Base-by-base conservation (phyloP, 2,888 invertebrate species). In the Microdon myrmicae region DNA sequence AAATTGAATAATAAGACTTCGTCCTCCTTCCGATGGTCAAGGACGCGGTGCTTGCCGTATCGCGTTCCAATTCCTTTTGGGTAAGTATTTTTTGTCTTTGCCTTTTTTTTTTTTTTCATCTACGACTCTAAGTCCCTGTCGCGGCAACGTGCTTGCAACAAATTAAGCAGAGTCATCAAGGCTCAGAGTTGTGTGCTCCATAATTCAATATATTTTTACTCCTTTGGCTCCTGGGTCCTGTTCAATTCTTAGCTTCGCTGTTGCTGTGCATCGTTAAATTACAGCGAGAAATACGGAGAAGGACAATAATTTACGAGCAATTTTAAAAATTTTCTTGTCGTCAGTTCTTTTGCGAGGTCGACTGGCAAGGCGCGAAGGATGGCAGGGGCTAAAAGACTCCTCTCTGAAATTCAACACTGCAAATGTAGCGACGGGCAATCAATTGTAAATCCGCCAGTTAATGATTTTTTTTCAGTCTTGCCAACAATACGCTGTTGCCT, bases 291-390 rank as follows among this genome's bases (percentile, higher is more conserved):
- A 34, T 22, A 43, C 26, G 28, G 16, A n/a, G 10, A 22, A 28
- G 48, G 41, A 56, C 56, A 45, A 37, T 51, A 45, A 64, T 64
- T 64, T 58, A 43, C 43, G 51, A 58, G 43, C 47, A 37, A 53
- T 47, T 64, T 51, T 64, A 56, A 58, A 61, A 55, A 45, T 58
- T 56, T 53, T 58, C n/a, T 35, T 37, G 26, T 23, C 43, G 25
- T 31, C 12, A n/a, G 3, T 31, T 17, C 28, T 6, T 16, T 20
- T 43, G 14, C 31, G 16, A 31, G 29, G n/a, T n/a, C n/a, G n/a
- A n/a, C n/a, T n/a, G n/a, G n/a, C n/a, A n/a, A n/a, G n/a, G n/a
- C n/a, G n/a, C n/a, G n/a, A n/a, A n/a, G n/a, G n/a, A n/a, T n/a
- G n/a, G n/a, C n/a, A n/a, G n/a, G n/a, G n/a, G n/a, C n/a, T n/a